Conservation (phyloP, 2,888 invertebrate species). For the Pharmacophagus antenor region DNA sequence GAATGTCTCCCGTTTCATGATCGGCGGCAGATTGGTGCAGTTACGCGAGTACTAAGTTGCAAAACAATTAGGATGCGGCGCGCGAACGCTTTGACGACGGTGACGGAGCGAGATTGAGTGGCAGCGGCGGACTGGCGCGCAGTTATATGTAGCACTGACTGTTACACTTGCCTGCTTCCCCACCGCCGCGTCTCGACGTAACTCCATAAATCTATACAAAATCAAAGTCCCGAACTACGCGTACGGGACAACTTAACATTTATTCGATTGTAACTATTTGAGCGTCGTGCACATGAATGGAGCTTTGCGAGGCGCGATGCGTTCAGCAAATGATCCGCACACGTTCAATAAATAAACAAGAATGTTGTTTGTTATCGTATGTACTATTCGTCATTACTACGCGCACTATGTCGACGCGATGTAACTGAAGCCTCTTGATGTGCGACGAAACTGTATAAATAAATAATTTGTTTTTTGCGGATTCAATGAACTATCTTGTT, state of each 20-base stretch:
- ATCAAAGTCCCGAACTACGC: slow-evolving; percentile 29
- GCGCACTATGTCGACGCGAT: neutral
- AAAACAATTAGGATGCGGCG: slow-evolving; percentile 30
- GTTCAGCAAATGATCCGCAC: slow-evolving; percentile 36
- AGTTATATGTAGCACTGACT: slow-evolving; percentile 45
- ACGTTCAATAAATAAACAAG: slow-evolving; percentile 39
- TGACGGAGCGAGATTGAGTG: slow-evolving; percentile 52
- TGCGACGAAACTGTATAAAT: slow-evolving; percentile 4
- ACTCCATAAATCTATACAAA: slow-evolving; percentile 28
- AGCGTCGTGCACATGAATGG: slow-evolving; percentile 44
- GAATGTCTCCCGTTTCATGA: slow-evolving; percentile 49
- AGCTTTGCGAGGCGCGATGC: slow-evolving; percentile 26
- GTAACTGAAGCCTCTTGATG: slow-evolving; percentile 3
- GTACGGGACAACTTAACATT: slow-evolving; percentile 37
- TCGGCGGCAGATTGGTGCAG: slow-evolving; percentile 23
- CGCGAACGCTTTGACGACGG: slow-evolving; percentile 39
- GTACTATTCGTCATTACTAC: slow-evolving; percentile 13
- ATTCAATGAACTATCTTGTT: too few relatives aligned
- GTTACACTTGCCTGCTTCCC: slow-evolving; percentile 28
- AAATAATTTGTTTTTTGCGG: too few relatives aligned
- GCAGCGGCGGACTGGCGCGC: slow-evolving; percentile 43
- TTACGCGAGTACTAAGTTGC: slow-evolving; percentile 30
- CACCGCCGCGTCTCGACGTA: slow-evolving; percentile 33
- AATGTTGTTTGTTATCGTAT: slow-evolving; percentile 35
- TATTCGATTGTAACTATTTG: slow-evolving; percentile 37